Evolutionary conservation across 2,113 vertebrate genomes (phyloP), one percentile per base, ranked within the genome.

Genomic region (Ursus arctos): DNA sequence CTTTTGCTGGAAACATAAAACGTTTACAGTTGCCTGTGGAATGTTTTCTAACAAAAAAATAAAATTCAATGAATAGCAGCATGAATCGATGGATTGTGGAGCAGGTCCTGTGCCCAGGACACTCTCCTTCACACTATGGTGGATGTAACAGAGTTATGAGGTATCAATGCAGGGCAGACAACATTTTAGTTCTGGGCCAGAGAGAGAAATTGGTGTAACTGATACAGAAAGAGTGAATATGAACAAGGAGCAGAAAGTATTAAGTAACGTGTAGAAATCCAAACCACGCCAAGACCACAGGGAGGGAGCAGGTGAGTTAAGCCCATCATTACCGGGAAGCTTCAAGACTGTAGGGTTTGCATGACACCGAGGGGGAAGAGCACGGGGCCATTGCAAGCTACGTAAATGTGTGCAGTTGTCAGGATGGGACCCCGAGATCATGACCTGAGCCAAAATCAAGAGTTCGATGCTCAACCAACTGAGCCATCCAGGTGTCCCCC

Each of bases 381-480:
- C 1, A 24, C 2, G 8, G 36, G 19, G 36, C 12, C 5, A 0
- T n/a, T 69, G 7, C 33, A 69, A n/a, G 19, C 4, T 33, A 61
- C 9, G 59, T 26, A 10, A 61, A 61, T 61, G 59, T 5, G 9
- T 11, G 8, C 59, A 4, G 59, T 61, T 61, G 59, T 26, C 59
- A 24, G 24, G 59, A 61, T 11, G 22, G 59, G 59, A 61, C 59
- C 43, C 43, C 43, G 43, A 43, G 43, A 43, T 43, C 61, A 63
- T 65, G 61, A 31, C 61, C 28, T 31, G 28, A 65, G 61, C 61
- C 28, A 6, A 65, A 65, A 14, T 2, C 61, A 31, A 53, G 14
- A 53, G 53, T 16, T 15, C 4, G 28, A 65, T 31, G 28, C 12
- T 22, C 5, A 2, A 63, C 11, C 1, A 2, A 5, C 61, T 63